Conservation (phyloP, 2,113 vertebrate species). For the Manacus vitellinus region DNA sequence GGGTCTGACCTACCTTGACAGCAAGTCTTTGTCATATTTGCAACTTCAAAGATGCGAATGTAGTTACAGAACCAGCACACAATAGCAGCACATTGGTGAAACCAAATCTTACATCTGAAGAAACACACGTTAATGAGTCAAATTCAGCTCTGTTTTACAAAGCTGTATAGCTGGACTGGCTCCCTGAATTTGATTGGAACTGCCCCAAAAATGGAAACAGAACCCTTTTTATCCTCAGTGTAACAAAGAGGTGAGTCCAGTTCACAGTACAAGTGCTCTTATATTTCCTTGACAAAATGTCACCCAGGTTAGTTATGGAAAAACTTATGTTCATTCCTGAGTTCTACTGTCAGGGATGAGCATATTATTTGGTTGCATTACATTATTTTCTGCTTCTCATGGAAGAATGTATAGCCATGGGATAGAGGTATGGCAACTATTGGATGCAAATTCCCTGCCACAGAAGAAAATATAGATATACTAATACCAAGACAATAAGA, state of each 20-base stretch:
- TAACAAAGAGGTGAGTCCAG: background rate
- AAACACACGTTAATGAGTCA: background rate
- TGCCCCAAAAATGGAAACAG: background rate
- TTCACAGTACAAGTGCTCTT: background rate
- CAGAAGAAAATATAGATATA: background rate
- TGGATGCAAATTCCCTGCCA: background rate
- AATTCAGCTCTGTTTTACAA: background rate
- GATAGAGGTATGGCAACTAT: background rate
- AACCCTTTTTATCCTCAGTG: background rate
- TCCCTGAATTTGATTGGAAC: background rate
- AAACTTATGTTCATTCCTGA: background rate
- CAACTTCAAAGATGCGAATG: background rate
- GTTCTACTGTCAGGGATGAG: background rate
- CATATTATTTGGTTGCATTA: background rate
- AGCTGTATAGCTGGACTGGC: background rate
- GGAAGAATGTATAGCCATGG: background rate
- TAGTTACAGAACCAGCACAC: background rate
- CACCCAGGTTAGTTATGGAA: background rate
- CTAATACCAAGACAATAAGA: background rate
- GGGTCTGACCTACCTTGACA: background rate
- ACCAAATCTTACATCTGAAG: background rate
- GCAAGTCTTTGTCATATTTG: rapidly evolving
- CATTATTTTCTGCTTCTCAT: background rate
- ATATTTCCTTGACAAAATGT: background rate
- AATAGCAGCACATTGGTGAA: background rate